Percentiles rank a stretch among this genome's conserved stretches.
Conservation (phyloP, 2,797 vertebrate species). For the Antrozous pallidus region DNA sequence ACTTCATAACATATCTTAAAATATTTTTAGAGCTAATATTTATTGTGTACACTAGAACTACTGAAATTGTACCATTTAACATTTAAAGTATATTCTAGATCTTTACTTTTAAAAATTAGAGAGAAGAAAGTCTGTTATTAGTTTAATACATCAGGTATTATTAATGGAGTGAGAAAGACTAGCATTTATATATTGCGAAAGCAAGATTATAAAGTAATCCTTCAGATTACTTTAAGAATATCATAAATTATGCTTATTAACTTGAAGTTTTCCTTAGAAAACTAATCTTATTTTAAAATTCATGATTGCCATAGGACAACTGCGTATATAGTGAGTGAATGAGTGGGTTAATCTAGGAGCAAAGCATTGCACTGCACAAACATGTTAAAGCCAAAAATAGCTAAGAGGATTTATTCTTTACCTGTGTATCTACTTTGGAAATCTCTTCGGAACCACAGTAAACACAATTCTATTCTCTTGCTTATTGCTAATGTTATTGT, state of each 20-base stretch:
- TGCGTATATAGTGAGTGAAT: not conserved
- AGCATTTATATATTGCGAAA: not conserved
- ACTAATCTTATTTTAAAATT: not conserved
- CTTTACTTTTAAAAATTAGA: not conserved
- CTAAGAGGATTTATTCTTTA: conserved; percentile 31
- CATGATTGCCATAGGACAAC: not conserved
- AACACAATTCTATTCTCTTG: conserved; percentile 23
- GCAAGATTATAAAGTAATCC: not conserved
- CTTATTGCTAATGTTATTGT: conserved; percentile 45
- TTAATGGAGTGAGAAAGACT: conserved; percentile 29
- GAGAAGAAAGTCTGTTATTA: not conserved
- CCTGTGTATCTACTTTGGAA: not conserved
- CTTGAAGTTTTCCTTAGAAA: not conserved
- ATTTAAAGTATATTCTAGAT: conserved; percentile 40
- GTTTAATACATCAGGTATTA: conserved; percentile 15
- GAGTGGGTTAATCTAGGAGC: not conserved
- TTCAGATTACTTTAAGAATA: not conserved
- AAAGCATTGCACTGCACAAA: not conserved
- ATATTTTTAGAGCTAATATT: conserved; percentile 67
- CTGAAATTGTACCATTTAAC: conserved; percentile 61
- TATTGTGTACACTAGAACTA: conserved; percentile 56
- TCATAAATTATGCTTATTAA: not conserved
- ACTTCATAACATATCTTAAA: conserved; percentile 55
- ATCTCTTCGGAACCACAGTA: not conserved
- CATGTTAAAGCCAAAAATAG: not conserved